Conservation (phyloP, 2,888 invertebrate species). For the Diadegma fenestrale region DNA sequence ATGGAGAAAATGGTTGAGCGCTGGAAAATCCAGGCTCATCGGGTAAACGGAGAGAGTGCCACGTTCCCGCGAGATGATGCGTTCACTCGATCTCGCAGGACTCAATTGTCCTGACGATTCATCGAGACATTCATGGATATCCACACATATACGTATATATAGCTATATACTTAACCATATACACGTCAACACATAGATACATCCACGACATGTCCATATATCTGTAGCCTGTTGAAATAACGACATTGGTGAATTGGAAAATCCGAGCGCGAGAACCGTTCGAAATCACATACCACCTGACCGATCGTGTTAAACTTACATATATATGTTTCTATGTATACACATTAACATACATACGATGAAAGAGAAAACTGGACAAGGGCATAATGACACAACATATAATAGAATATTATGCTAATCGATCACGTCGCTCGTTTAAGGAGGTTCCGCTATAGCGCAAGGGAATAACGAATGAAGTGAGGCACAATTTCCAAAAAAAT, state of each 20-base stretch:
- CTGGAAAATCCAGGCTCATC: conserved; percentile 47
- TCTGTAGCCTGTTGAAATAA: conserved; percentile 65
- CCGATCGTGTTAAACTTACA: conserved; percentile 33
- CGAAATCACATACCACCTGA: conserved; percentile 70
- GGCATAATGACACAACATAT: conserved; percentile 76
- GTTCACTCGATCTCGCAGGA: conserved; percentile 45
- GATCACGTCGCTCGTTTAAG: too few species aligned
- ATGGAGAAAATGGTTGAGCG: conserved; percentile 56
- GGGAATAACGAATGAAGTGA: too few species aligned
- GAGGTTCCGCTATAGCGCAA: too few species aligned
- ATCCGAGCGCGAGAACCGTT: conserved; percentile 60
- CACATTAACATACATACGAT: background rate
- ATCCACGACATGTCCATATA: background rate
- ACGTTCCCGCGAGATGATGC: conserved; percentile 54
- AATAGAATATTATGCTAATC: conserved; percentile 71
- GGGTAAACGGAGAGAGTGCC: conserved; percentile 48
- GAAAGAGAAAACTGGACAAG: conserved; percentile 44
- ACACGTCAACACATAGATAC: background rate
- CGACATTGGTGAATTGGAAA: conserved; percentile 64
- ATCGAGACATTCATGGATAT: conserved; percentile 3
- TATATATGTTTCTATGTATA: background rate
- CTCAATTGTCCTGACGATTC: conserved; percentile 47
- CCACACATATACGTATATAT: background rate
- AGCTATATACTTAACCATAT: background rate
- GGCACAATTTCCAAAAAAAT: too few species aligned